A percentile compares a stretch with the other conserved stretches of the same genome.
phyloP scores from a whole-genome alignment of 2,797 vertebrate genomes.

The Heterohyrax brucei region DNA sequence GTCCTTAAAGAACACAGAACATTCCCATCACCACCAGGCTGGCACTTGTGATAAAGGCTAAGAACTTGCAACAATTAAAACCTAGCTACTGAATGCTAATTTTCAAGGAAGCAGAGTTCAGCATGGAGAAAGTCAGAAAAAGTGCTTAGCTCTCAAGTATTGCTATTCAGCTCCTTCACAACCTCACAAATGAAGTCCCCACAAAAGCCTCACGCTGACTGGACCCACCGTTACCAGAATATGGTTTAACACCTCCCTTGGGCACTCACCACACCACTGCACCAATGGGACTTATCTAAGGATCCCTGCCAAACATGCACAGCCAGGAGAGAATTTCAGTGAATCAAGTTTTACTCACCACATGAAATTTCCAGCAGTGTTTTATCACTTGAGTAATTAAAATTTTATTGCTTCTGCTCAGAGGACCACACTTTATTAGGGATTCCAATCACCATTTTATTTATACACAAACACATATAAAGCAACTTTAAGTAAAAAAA shows the following conservation, averaged over 20 bases:
- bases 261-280: background rate
- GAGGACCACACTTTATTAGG: background rate
- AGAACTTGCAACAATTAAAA: background rate
- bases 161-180: background rate
- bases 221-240: background rate
- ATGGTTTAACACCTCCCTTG: background rate
- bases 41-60: background rate
- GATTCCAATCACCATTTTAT: constrained; percentile 8
- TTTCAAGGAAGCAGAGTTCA: background rate
- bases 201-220: background rate
- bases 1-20: background rate
- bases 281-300: background rate
- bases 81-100: background rate
- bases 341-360: background rate
- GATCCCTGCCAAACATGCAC: background rate
- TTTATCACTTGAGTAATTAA: constrained; percentile 32
- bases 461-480: background rate
- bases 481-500: background rate
- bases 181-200: background rate
- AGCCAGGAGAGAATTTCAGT: background rate
- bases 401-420: constrained; percentile 1
- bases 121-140: background rate
- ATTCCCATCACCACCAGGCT: background rate
- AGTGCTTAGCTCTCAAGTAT: background rate
- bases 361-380: background rate